phyloP scores from a whole-genome alignment of 2,113 vertebrate genomes.

The Otus sunia region DNA sequence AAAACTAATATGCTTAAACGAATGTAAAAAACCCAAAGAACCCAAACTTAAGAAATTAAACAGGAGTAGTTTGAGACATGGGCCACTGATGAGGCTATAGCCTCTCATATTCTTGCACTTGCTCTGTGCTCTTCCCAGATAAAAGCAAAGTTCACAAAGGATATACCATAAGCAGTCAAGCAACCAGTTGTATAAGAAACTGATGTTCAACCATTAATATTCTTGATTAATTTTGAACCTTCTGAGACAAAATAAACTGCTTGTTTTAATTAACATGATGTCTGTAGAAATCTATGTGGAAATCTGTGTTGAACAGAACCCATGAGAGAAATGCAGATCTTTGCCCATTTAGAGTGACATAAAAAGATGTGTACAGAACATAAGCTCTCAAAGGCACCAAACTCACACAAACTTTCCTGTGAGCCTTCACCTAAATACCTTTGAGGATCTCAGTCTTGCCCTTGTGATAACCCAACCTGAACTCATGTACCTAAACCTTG shows the following conservation, averaged over 20 bases:
- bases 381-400: background rate
- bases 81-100: background rate
- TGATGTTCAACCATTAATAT: background rate
- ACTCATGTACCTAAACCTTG: background rate
- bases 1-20: background rate
- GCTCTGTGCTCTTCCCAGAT: background rate
- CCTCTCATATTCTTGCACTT: background rate
- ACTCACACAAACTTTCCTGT: background rate
- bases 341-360: background rate
- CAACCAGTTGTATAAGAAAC: background rate
- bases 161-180: background rate
- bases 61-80: background rate
- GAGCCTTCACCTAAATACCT: background rate
- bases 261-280: background rate
- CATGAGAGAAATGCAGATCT: background rate
- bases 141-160: background rate
- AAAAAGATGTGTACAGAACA: fast-evolving
- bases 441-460: background rate
- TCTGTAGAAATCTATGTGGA: background rate
- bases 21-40: background rate
- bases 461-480: background rate
- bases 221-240: background rate
- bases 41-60: background rate
- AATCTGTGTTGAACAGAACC: background rate
- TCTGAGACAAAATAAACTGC: background rate